Percentiles rank a stretch among this genome's conserved stretches.
These are phyloP conservation scores for Scaptomyza montana DNA, from an alignment of 1,140 invertebrate species.

Conservation along the genomic window DNA sequence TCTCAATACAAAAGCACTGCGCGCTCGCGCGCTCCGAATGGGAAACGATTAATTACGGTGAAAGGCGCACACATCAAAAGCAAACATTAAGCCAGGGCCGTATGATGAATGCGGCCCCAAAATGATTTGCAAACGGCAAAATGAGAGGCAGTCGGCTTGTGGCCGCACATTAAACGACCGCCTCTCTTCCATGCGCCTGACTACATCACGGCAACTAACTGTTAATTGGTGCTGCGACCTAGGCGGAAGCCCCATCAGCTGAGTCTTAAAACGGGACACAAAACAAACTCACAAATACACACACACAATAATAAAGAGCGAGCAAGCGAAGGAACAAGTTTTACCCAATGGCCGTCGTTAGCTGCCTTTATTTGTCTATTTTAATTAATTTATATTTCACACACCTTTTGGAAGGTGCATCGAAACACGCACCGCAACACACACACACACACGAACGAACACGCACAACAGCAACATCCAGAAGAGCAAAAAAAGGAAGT, in stretches of 20 bases:
- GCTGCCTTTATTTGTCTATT: conserved; percentile 60
- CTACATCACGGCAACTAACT: conserved; percentile 5
- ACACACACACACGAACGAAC: conserved; percentile 1
- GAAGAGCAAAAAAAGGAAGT: conserved; percentile 33
- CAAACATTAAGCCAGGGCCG: conserved; percentile 68
- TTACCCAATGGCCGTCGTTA: conserved; percentile 16
- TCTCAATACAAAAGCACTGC: conserved; percentile 41
- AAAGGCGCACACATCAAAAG: conserved; percentile 76
- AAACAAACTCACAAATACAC: too few relatives aligned
- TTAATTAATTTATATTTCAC: conserved; percentile 79
- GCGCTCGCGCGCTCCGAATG: conserved; percentile 30
- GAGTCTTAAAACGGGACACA: conserved; percentile 26
- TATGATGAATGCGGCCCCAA: conserved; percentile 79
- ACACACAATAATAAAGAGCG: conserved; percentile 44
- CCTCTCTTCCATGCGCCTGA: background rate
- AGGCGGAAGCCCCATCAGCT: conserved; percentile 51
- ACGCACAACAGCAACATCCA: background rate
- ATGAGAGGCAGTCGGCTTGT: background rate
- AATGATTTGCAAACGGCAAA: conserved; percentile 63
- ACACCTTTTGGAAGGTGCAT: conserved; percentile 59
- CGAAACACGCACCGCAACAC: conserved; percentile 19
- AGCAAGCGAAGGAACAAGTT: background rate
- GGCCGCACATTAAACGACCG: conserved; percentile 15
- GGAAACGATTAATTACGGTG: conserved; percentile 76
- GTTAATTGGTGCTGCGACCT: conserved; percentile 64